Evolutionary conservation across 2,797 vertebrate species (phyloP), one percentile per base, ranked within the genome.

Genomic region (Pitangus sulphuratus): DNA sequence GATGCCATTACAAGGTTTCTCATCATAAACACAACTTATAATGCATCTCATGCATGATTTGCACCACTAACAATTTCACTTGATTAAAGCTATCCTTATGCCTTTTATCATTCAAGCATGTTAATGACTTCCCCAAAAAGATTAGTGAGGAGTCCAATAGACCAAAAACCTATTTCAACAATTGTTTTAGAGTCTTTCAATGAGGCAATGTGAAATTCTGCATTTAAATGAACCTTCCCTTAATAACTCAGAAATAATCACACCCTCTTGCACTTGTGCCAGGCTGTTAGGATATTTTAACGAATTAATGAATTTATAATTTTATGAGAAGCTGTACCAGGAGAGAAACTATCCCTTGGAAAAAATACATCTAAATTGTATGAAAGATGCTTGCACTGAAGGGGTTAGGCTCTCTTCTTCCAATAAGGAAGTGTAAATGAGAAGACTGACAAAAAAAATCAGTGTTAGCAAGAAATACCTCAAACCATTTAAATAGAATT

Each of bases 51-150:
- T 68, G 89, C 88, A 85, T 88, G 60, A 91, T 47, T 79, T 8
- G 8, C 62, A 89, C 50, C 57, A 60, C 76, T 78, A 92, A 93
- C 13, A 89, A 56, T 72, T 85, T 70, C 50, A 57, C 86, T 87
- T 85, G 77, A 90, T 93, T 74, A 90, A 95, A 95, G 82, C 37
- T 68, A 75, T 91, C 87, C 66, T 93, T 84, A 79, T 39, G 74
- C 31, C 60, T 96, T 95, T 96, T 90, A 93, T 88, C 76, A 72
- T 70, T 94, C 85, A 89, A 85, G 60, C 78, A 94, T 42, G 68
- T 78, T 96, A 96, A 93, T 89, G 86, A 94, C 66, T 28, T 89
- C 76, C 86, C 78, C 66, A 40, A 71, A 84, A 84, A 93, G 86
- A 95, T 94, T 96, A 94, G 24, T 45, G 37, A 92, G 45, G 20